Conservation (phyloP, 2,797 vertebrate genomes). For the Botia kubotai region DNA sequence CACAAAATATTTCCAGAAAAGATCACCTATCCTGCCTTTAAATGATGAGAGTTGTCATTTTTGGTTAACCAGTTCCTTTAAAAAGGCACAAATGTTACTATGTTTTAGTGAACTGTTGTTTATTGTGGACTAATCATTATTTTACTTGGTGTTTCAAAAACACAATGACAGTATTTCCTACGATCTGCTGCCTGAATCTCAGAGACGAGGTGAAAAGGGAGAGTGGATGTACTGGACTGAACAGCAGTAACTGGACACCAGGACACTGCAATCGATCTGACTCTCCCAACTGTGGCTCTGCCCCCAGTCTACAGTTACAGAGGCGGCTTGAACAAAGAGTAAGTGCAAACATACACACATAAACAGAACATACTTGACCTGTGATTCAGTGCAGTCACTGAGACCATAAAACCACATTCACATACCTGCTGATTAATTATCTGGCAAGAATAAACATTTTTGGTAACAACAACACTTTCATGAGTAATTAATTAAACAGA, state of each 20-base stretch:
- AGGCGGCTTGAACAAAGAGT: slow-evolving; percentile 1
- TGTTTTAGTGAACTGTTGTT: too few species aligned
- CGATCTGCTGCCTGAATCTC: neutral
- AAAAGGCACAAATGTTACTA: too few species aligned
- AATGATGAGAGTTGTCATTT: too few species aligned
- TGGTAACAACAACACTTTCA: too few species aligned
- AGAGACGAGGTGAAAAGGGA: slow-evolving; percentile 11
- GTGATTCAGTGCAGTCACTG: neutral
- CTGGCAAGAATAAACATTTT: neutral
- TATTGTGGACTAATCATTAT: neutral
- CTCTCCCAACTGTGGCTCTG: slow-evolving; percentile 54
- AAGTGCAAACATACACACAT: slow-evolving; percentile 18
- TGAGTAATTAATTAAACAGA: too few species aligned
- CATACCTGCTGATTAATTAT: neutral
- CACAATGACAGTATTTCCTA: neutral
- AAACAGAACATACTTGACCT: neutral
- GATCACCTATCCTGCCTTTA: too few species aligned
- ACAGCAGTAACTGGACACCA: slow-evolving; percentile 63
- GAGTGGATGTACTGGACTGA: slow-evolving; percentile 17
- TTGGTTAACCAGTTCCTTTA: too few species aligned
- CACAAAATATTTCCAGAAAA: too few species aligned
- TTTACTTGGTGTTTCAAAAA: neutral
- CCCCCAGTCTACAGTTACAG: slow-evolving; percentile 62
- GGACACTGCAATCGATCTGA: slow-evolving; percentile 61
- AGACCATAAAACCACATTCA: neutral